These are phyloP conservation scores for Sciurus carolinensis DNA, from an alignment of 2,797 vertebrate species.

Conservation along the genomic window DNA sequence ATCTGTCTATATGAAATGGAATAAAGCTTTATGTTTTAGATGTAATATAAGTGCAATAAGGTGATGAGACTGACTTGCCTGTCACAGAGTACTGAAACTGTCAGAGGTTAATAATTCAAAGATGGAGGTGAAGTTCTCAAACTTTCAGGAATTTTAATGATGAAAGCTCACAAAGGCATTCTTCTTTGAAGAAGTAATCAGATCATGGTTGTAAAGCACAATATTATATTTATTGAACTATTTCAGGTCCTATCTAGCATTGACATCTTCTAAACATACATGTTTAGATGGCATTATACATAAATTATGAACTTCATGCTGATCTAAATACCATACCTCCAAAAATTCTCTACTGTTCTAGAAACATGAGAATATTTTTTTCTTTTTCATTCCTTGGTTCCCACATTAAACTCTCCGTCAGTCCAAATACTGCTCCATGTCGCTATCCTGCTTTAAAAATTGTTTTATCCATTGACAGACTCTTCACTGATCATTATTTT, in stretches of 20 bases:
- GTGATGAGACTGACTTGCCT: not conserved
- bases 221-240: not conserved
- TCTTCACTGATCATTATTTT: not conserved
- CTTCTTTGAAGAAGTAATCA: not conserved
- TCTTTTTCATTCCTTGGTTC: not conserved
- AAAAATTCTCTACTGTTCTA: not conserved
- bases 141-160: constrained; percentile 30
- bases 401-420: not conserved
- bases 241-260: not conserved
- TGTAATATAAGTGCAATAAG: not conserved
- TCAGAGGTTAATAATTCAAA: constrained; percentile 2
- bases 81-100: not conserved
- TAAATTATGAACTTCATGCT: not conserved
- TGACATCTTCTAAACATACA: not conserved
- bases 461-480: not conserved
- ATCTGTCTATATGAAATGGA: not conserved
- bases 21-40: constrained; percentile 10
- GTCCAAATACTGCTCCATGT: not conserved
- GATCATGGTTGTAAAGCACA: not conserved
- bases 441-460: not conserved
- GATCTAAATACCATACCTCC: not conserved
- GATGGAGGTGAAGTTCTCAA: not conserved
- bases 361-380: not conserved
- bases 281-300: not conserved
- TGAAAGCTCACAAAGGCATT: not conserved